phyloP scores from a whole-genome alignment of 2,797 vertebrate genomes.

The Muscicapa comitata region DNA sequence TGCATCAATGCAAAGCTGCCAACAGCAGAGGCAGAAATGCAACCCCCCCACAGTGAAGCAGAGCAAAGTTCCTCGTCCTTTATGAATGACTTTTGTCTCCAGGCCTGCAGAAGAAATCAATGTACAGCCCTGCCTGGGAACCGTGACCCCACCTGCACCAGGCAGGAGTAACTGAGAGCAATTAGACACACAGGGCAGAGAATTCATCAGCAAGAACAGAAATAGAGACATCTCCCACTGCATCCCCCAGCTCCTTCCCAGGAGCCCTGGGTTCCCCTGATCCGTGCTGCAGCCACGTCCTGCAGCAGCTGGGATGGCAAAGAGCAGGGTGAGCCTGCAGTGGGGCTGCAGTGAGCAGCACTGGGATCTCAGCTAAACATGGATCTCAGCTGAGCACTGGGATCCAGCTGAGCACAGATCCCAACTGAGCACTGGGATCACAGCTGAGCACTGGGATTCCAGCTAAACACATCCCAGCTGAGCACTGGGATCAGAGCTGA shows the following conservation, averaged over 20 bases:
- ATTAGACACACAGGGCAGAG: slow-evolving; percentile 55
- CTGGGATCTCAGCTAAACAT: too few species aligned
- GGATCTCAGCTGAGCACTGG: too few species aligned
- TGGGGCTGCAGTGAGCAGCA: background rate
- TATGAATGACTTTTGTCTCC: slow-evolving; percentile 65
- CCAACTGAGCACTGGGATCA: too few species aligned
- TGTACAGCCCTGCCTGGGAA: slow-evolving; percentile 55
- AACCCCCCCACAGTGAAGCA: background rate
- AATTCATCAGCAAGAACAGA: slow-evolving; percentile 52
- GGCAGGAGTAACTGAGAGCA: slow-evolving; percentile 57
- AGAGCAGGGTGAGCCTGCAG: rapidly evolving
- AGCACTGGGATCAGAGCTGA: too few species aligned
- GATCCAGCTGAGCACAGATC: too few species aligned
- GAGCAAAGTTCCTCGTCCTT: slow-evolving; percentile 52
- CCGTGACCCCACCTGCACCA: slow-evolving; percentile 46
- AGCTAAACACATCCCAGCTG: too few species aligned
- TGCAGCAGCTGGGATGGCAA: background rate
- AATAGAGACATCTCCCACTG: background rate
- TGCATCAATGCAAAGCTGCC: slow-evolving; percentile 64
- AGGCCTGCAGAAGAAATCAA: slow-evolving; percentile 64
- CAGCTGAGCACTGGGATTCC: too few species aligned
- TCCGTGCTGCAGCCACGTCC: background rate
- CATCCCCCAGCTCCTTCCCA: background rate
- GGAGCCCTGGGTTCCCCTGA: background rate
- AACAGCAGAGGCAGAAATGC: slow-evolving; percentile 32